Base-by-base conservation (phyloP, 2,113 vertebrate species). In the Esox niger region DNA sequence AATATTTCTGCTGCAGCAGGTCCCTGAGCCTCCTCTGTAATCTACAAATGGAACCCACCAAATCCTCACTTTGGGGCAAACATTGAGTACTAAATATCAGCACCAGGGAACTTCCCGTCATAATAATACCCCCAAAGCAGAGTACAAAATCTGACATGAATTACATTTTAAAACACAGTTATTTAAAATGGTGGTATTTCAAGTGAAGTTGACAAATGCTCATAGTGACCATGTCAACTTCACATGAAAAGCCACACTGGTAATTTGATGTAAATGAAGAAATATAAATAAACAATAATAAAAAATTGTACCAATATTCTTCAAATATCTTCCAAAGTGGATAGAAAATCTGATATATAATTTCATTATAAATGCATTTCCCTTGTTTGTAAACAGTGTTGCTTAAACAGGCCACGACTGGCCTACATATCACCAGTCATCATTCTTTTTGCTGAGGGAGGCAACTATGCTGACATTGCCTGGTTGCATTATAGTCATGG, bases 361-460 rank as follows among this genome's bases (percentile, higher is more conserved):
- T 76, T 35, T 72, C 60, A 79, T 77, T 74, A 74, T 87, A 69
- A 78, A 79, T 74, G 17, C 72, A 70, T 79, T 61, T 68, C 47
- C 56, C 66, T 74, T 78, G 80, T 83, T 86, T 71, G 69, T 79
- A 79, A 67, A 73, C 75, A 78, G 74, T 66, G 8, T 65, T 66
- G 67, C 79, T 69, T 86, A 80, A 79, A 86, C 80, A 78, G 79
- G 66, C 74, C 68, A 75, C 75, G 70, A 74, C 79, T 71, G 76
- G 76, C 83, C 87, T 88, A 77, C 76, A 82, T 83, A 81, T 87
- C 77, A 74, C 70, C 64, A 87, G 85, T 88, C 86, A 86, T 87
- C 82, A 78, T 86, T 84, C 76, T 87, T 86, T 89, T 77, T 87
- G 87, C 87, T 90, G 86, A 88, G 88, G 84, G 84, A 89, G 79